A percentile compares a stretch with the other conserved stretches of the same genome.
Evolutionary conservation across 2,113 vertebrate species (phyloP).

Genomic region (Passer montanus): DNA sequence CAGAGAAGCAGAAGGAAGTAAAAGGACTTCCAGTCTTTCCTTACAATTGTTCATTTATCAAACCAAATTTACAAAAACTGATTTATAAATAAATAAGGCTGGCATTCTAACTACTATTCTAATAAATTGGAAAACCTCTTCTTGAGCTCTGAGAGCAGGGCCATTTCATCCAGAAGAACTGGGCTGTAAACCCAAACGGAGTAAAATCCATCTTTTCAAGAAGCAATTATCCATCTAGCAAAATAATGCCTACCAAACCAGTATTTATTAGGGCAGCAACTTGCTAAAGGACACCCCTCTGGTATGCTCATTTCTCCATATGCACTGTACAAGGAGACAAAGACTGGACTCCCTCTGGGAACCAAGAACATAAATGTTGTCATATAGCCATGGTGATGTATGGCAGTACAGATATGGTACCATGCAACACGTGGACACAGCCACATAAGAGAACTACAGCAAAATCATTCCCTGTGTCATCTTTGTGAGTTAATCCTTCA

Average conservation of each 20-base stretch:
- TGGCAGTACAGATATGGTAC: accelerated
- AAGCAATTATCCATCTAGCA: neutral
- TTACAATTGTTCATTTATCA: neutral
- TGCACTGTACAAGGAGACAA: neutral
- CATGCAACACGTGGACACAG: neutral
- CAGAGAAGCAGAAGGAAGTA: neutral
- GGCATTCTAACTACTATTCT: neutral
- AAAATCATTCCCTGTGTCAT: neutral
- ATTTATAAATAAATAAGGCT: neutral
- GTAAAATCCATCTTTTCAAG: neutral
- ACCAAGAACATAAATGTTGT: neutral
- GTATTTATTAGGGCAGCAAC: neutral
- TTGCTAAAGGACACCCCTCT: neutral
- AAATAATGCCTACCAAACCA: neutral
- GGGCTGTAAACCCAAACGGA: neutral
- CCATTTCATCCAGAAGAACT: neutral
- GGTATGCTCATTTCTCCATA: neutral
- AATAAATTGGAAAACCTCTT: neutral
- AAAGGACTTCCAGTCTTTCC: neutral
- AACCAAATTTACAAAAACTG: neutral
- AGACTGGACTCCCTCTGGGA: neutral
- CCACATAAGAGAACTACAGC: neutral
- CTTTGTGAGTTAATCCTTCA: neutral
- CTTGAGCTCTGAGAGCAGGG: neutral
- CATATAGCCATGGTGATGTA: too few relatives aligned